Evolutionary conservation across 2,113 vertebrate genomes (phyloP).

Genomic region (Plecturocebus donacophilus): DNA sequence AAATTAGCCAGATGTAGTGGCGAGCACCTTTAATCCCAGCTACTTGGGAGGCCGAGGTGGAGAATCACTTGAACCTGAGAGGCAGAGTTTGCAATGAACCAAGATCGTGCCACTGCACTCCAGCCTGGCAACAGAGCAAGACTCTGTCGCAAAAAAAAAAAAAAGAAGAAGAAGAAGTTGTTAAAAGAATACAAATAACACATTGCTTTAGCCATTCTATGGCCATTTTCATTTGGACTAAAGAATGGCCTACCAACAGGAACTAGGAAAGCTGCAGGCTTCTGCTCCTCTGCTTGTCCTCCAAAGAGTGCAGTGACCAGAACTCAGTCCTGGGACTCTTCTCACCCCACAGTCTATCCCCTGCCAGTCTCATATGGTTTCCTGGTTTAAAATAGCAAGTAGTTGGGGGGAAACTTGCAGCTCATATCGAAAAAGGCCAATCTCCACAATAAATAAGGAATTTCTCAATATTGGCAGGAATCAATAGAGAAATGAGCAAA

Average conservation of each 20-base stretch:
- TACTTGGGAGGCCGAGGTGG: too few relatives aligned
- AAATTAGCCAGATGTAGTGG: too few relatives aligned
- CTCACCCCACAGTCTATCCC: too few relatives aligned
- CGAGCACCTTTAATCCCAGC: too few relatives aligned
- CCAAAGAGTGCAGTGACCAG: background rate
- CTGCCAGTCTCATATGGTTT: background rate
- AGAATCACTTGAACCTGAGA: too few relatives aligned
- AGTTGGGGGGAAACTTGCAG: accelerated
- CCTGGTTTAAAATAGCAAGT: background rate
- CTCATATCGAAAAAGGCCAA: background rate
- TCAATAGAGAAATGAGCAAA: background rate
- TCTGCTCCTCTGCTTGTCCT: background rate
- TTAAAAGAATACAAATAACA: background rate
- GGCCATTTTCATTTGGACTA: background rate
- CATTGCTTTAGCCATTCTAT: background rate
- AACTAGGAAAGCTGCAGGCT: background rate
- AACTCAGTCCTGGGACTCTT: background rate
- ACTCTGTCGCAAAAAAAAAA: too few relatives aligned
- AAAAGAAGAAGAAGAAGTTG: background rate
- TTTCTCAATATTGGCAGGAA: too few relatives aligned
- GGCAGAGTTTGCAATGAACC: too few relatives aligned
- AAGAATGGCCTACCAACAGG: background rate
- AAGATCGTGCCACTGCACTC: too few relatives aligned
- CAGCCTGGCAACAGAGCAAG: too few relatives aligned
- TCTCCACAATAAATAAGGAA: background rate